phyloP scores from a whole-genome alignment of 1,140 invertebrate species.

The Chrysopa pallens region DNA sequence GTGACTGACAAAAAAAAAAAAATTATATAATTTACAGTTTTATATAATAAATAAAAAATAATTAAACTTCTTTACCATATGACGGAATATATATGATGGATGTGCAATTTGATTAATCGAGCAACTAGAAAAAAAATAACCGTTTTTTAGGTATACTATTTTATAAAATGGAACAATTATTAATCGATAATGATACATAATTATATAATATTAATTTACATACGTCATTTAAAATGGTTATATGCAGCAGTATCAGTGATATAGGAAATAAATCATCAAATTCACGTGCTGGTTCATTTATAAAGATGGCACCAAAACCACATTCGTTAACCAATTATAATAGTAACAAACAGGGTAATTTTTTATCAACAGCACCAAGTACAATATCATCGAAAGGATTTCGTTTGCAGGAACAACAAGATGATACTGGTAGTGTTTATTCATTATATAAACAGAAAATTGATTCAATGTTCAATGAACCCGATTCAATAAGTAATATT shows the following conservation, averaged over 20 bases:
- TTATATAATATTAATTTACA: no score
- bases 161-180: no score
- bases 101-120: no score
- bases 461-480: slow-evolving; percentile 54
- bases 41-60: no score
- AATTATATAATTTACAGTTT: no score
- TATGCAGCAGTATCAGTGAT: background rate
- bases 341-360: slow-evolving; percentile 19
- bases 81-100: no score
- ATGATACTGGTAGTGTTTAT: slow-evolving; percentile 31
- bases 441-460: slow-evolving; percentile 62
- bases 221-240: background rate
- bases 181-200: no score
- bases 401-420: slow-evolving; percentile 24
- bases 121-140: no score
- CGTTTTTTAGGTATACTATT: no score
- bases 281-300: background rate
- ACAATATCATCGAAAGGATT: slow-evolving; percentile 21
- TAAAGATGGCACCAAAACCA: slow-evolving; percentile 17
- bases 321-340: slow-evolving; percentile 16
- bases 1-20: no score
- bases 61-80: no score
- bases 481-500: slow-evolving; percentile 18
- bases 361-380: slow-evolving; percentile 12
- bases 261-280: background rate